Base-by-base conservation (phyloP, 2,113 vertebrate species). In the Phocoena phocoena region DNA sequence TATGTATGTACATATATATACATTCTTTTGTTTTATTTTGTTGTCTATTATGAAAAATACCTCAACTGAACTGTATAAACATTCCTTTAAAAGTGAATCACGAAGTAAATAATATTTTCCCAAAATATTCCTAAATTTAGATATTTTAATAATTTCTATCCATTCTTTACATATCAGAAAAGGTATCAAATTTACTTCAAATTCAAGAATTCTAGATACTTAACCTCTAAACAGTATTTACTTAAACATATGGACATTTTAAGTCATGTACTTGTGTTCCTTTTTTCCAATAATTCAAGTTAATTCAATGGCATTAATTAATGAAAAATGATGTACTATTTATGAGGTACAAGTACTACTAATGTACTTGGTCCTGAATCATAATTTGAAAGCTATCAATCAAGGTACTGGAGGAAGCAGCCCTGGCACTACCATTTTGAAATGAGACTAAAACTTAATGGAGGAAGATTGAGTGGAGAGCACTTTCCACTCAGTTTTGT, bases 321-420 rank as follows among this genome's bases (percentile, higher is more conserved):
- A 44, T 87, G 12, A 88, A 95, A 93, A 71, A 7, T 62, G 79
- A 77, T 95, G 28, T 81, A 85, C 36, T 88, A 38, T 88, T 83
- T 96, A 44, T 50, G 33, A 93, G 63, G 36, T 23, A 15, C 38
- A 80, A 84, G 33, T 65, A 62, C 25, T 93, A 95, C 23, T 81
- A 67, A 93, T 53, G 5, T 88, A 84, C 58, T 84, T 93, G 23
- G 23, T 91, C 31, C 21, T 25, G 25, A 94, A 84, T 76, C 60
- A 83, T 83, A 76, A 91, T 67, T 91, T 97, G 77, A 95, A 96
- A 85, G 53, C 4, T 93, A 60, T 96, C 60, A 81, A 25, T 84
- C 55, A 91, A 87, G 12, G 23, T 58, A 68, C 31, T 87, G 65
- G 47, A 90, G 81, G 47, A 82, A 93, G 68, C 14, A 74, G 13